Evolutionary conservation across 2,888 invertebrate genomes (phyloP).

Genomic region (Mesoligia furuncula): DNA sequence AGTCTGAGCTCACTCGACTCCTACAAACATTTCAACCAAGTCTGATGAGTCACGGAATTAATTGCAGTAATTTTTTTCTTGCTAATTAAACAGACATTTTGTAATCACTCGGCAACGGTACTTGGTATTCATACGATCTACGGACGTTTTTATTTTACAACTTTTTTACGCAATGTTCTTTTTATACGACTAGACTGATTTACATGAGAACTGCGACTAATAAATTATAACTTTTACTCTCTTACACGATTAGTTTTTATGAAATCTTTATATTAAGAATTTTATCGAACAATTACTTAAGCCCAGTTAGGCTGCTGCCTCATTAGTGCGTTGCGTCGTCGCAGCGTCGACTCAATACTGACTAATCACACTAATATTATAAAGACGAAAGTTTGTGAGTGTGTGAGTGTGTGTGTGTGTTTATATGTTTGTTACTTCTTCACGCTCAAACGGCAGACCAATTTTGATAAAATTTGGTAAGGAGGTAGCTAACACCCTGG

Average conservation of each 20-base stretch:
- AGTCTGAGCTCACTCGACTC: conserved; percentile 29
- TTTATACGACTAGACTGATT: conserved; percentile 14
- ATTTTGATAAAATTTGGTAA: too few relatives aligned
- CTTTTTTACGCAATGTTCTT: conserved; percentile 29
- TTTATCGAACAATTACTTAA: neutral
- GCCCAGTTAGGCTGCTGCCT: too few relatives aligned
- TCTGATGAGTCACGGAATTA: conserved; percentile 71
- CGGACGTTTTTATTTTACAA: conserved; percentile 30
- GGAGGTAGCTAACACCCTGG: too few relatives aligned
- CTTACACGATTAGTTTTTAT: neutral
- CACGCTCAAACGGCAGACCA: too few relatives aligned
- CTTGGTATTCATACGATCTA: conserved; percentile 47
- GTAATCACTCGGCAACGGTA: conserved; percentile 67
- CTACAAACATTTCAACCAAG: conserved; percentile 65
- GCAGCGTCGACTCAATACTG: too few relatives aligned
- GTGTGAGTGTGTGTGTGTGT: too few relatives aligned
- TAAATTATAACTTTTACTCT: conserved; percentile 18
- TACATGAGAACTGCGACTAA: conserved; percentile 4
- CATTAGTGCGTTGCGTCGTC: too few relatives aligned
- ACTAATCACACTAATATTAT: too few relatives aligned
- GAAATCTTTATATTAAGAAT: neutral
- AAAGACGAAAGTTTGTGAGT: too few relatives aligned
- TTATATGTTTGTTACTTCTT: too few relatives aligned
- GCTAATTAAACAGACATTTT: conserved; percentile 74
- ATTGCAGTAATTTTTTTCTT: conserved; percentile 78